A percentile compares a stretch with the other conserved stretches of the same genome.
phyloP scores from a whole-genome alignment of 2,113 vertebrate genomes.

The Xenopus laevis region DNA sequence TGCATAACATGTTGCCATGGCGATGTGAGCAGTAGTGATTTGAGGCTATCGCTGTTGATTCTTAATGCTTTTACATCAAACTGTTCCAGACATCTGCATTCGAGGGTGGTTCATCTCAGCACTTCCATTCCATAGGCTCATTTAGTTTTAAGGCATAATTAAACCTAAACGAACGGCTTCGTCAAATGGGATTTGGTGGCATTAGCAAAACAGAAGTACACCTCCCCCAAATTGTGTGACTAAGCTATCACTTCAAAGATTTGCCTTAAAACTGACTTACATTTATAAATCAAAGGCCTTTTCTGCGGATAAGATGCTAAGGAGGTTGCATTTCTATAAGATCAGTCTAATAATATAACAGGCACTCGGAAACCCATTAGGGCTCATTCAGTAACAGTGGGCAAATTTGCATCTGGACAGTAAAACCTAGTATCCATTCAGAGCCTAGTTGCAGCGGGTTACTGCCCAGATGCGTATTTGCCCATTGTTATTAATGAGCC shows the following conservation, averaged over 20 bases:
- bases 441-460: no score
- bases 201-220: not conserved
- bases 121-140: not conserved
- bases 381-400: no score
- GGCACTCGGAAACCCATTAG: no score
- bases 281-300: no score
- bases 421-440: no score
- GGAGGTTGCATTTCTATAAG: no score
- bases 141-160: not conserved
- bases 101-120: not conserved
- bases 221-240: not conserved
- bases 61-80: conserved; percentile 4
- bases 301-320: no score
- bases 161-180: not conserved
- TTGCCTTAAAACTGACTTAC: not conserved
- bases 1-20: not conserved
- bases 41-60: not conserved
- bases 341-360: no score
- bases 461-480: no score
- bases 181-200: not conserved
- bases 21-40: not conserved
- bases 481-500: no score
- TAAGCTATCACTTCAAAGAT: not conserved
- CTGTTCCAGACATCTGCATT: not conserved
- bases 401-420: no score